phyloP scores from a whole-genome alignment of 2,797 vertebrate species.

The Buceros bicornis region DNA sequence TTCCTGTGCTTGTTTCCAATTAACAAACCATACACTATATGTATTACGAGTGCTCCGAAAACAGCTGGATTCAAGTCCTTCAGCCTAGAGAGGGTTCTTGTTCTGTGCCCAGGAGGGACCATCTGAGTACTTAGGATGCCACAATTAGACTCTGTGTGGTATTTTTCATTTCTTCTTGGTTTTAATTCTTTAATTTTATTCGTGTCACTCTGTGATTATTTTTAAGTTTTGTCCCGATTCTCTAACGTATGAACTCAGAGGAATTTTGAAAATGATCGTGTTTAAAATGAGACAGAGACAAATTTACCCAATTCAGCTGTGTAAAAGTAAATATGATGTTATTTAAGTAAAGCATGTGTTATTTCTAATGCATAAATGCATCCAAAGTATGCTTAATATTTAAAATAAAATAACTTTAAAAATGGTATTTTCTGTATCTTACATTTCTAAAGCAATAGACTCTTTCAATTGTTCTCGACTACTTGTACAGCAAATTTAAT shows the following conservation, averaged over 20 bases:
- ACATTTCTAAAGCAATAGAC: not conserved
- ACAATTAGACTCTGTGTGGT: not conserved
- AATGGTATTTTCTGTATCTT: not conserved
- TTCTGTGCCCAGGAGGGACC: not conserved
- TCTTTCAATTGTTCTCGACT: not conserved
- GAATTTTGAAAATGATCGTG: not conserved
- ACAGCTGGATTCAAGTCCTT: not conserved
- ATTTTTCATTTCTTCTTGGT: not conserved
- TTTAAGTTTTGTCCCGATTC: not conserved
- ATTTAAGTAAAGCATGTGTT: not conserved
- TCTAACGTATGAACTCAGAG: not conserved
- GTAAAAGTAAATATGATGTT: not conserved
- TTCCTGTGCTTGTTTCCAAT: conserved; percentile 8
- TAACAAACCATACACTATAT: not conserved
- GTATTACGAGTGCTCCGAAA: not conserved
- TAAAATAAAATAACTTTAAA: not conserved
- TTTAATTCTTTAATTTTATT: not conserved
- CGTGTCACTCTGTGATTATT: not conserved
- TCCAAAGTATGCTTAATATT: not conserved
- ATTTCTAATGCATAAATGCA: not conserved
- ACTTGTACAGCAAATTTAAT: not conserved
- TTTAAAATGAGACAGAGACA: not conserved
- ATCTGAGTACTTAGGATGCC: not conserved
- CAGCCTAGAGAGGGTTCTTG: not conserved
- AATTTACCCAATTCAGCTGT: not conserved